Base-by-base conservation (phyloP, 2,888 invertebrate species). In the Pristionchus entomophagus region DNA sequence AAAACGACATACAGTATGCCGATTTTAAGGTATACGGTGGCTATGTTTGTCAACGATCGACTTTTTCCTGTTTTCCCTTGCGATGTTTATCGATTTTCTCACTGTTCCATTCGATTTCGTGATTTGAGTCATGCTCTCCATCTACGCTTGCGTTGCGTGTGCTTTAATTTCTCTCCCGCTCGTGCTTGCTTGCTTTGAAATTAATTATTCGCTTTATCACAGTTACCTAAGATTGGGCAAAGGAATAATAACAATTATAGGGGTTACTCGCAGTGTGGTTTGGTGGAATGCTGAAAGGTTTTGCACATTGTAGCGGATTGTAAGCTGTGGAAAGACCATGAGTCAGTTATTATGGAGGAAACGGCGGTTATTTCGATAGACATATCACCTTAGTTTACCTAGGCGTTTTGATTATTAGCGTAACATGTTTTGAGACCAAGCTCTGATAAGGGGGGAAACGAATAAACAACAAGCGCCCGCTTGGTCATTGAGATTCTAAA, bases 241-340 rank as follows among this genome's bases (percentile, higher is more conserved):
- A 17, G n/a, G 26, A 41, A 73, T 38, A 73, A 73, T 73, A 73
- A 73, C 73, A 73, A 73, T 32, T 73, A 73, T 29, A 35, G 73
- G n/a, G 38, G 19, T n/a, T 73, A 73, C 73, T 73, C 73, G 73
- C 73, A 73, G 73, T 73, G 26, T n/a, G 10, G 73, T 73, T 73
- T 73, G 73, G 73, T 73, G 73, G 73, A 73, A 73, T 73, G 73
- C 0, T 73, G 73, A 73, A 73, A 73, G n/a, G n/a, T 73, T 45
- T 73, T 73, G 73, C 73, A 73, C 73, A 45, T 73, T 65, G 65
- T 65, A 35, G 35, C 41, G 45, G 41, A 73, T 73, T 41, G 73
- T 12, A 26, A 45, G 38, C 41, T 41, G 41, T n/a, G 26, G 78
- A 80, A 80, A 80, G 78, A 80, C 51, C 26, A 80, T 51, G 51